A percentile compares a stretch with the other conserved stretches of the same genome.
Evolutionary conservation across 2,113 vertebrate genomes (phyloP).

Genomic region (Panthera tigris): DNA sequence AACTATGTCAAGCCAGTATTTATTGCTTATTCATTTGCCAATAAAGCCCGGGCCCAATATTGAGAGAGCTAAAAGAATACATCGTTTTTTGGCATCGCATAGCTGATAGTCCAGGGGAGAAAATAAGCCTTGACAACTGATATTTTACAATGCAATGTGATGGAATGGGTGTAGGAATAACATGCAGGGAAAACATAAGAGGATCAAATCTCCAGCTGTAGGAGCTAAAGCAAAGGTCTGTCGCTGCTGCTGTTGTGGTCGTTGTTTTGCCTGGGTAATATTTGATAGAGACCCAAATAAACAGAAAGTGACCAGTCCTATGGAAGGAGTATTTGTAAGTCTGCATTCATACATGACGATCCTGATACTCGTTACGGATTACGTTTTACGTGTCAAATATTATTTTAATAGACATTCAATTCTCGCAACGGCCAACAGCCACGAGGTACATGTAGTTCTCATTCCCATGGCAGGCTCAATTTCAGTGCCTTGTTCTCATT

Average conservation of each 20-base stretch:
- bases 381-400: neutral
- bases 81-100: neutral
- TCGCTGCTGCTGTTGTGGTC: neutral
- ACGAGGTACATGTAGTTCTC: neutral
- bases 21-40: neutral
- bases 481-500: neutral
- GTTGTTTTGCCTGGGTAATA: neutral
- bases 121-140: neutral
- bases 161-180: neutral
- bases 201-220: neutral
- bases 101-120: neutral
- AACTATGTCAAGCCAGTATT: neutral
- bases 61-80: neutral
- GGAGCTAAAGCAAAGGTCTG: neutral
- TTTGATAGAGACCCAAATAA: neutral
- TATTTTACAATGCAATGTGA: neutral
- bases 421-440: neutral
- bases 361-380: neutral
- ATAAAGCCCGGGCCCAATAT: neutral
- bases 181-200: neutral
- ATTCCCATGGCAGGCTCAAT: neutral
- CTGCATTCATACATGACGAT: neutral
- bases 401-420: neutral
- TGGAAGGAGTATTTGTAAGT: neutral
- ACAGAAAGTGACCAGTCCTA: neutral